phyloP scores from a whole-genome alignment of 2,888 invertebrate genomes.

The Pocota personata region DNA sequence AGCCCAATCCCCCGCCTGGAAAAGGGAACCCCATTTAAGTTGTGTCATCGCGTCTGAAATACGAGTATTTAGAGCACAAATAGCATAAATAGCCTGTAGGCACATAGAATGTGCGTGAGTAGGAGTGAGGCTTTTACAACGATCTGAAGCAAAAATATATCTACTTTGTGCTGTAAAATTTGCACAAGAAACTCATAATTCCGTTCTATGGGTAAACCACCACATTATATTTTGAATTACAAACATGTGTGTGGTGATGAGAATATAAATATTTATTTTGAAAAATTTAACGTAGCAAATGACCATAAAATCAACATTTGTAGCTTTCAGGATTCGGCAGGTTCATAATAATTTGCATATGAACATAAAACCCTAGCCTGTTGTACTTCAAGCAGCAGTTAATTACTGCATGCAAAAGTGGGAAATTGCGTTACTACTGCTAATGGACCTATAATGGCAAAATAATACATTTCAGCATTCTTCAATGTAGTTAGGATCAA shows the following conservation, averaged over 20 bases:
- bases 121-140: background rate
- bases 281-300: background rate
- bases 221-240: background rate
- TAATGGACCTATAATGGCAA: slow-evolving; percentile 6
- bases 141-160: background rate
- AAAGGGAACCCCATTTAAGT: background rate
- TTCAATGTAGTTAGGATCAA: background rate
- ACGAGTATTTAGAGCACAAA: too few species aligned
- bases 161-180: background rate
- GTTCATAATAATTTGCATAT: background rate
- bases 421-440: background rate
- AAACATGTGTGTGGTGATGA: background rate
- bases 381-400: background rate
- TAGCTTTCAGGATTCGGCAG: background rate
- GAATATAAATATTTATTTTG: background rate
- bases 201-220: background rate
- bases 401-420: background rate
- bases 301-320: background rate
- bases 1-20: background rate
- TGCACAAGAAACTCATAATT: background rate
- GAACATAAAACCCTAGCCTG: background rate
- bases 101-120: background rate
- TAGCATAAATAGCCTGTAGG: background rate
- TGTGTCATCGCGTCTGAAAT: background rate
- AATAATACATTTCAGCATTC: background rate